Percentiles rank a stretch among this genome's conserved stretches.
phyloP scores from a whole-genome alignment of 2,113 vertebrate species.

The Tragelaphus buxtoni region DNA sequence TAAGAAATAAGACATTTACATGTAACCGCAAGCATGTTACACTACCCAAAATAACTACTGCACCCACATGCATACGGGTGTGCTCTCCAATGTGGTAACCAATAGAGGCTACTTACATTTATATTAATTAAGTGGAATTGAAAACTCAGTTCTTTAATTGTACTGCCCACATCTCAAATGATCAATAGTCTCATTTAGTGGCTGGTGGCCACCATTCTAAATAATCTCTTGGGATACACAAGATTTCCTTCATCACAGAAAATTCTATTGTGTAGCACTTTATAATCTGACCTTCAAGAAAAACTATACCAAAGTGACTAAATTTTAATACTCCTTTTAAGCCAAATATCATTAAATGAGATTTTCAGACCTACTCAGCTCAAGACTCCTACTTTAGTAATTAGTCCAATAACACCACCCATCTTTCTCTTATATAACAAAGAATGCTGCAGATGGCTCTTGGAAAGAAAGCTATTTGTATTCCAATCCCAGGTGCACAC shows the following conservation, averaged over 20 bases:
- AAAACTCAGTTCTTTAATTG: not conserved
- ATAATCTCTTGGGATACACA: not conserved
- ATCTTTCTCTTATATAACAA: not conserved
- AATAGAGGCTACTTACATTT: not conserved
- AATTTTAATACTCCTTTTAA: not conserved
- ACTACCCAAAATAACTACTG: not conserved
- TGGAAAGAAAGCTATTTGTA: not conserved
- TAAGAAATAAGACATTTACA: slow-evolving; percentile 59
- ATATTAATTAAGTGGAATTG: not conserved
- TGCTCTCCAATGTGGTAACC: not conserved
- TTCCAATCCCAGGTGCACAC: not conserved
- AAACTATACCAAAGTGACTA: not conserved
- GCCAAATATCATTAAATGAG: not conserved
- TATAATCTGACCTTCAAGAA: not conserved
- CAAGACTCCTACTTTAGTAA: not conserved
- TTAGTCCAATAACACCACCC: not conserved
- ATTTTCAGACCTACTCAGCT: not conserved
- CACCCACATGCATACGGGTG: rapidly evolving
- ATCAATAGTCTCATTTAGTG: not conserved
- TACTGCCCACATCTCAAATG: not conserved
- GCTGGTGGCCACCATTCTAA: not conserved
- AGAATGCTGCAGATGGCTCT: not conserved
- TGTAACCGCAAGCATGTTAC: not conserved
- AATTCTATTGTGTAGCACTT: not conserved
- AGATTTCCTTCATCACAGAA: not conserved